A percentile compares a stretch with the other conserved stretches of the same genome.
Conservation (phyloP, 2,113 vertebrate genomes). For the Piprites chloris region DNA sequence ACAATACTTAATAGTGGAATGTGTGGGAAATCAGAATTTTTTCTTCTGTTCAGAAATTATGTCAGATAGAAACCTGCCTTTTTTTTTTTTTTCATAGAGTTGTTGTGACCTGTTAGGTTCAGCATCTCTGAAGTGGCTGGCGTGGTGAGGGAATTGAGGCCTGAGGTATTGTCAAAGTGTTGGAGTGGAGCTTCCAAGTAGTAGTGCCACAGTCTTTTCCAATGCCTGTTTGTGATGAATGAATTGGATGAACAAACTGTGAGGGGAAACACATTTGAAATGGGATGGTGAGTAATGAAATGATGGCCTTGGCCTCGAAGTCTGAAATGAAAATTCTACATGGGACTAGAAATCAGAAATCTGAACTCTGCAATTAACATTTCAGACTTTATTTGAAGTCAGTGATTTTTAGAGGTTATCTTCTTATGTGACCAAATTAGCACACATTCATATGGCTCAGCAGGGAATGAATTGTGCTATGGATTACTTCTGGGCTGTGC, state of each 20-base stretch:
- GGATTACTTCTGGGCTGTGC: not conserved
- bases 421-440: constrained; percentile 15
- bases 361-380: constrained; percentile 27
- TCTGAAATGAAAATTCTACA: not conserved
- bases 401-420: constrained; percentile 38
- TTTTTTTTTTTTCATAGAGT: not conserved
- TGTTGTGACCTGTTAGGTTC: not conserved
- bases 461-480: not conserved
- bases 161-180: not conserved
- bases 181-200: not conserved
- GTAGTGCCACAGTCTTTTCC: not conserved
- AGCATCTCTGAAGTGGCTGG: not conserved
- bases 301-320: constrained; percentile 44
- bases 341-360: not conserved
- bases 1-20: not conserved
- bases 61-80: not conserved
- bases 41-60: not conserved
- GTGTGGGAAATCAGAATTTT: not conserved
- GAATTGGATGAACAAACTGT: not conserved
- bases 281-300: not conserved
- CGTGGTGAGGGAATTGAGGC: not conserved
- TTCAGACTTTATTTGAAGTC: constrained; percentile 34
- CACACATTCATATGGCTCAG: not conserved
- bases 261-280: not conserved
- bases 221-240: not conserved